Base-by-base conservation (phyloP, 2,888 invertebrate species). In the Horisme vitalbata region DNA sequence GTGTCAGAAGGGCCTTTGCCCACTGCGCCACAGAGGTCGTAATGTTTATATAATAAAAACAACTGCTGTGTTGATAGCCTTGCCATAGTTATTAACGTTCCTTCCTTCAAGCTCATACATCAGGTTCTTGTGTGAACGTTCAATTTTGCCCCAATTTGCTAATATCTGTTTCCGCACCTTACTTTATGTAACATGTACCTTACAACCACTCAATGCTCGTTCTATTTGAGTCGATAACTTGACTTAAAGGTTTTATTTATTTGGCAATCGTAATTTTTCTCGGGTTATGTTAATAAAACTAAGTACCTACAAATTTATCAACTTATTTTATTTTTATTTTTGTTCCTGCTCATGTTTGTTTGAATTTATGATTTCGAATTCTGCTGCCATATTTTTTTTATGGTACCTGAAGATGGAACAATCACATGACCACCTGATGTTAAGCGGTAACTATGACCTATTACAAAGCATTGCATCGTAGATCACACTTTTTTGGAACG, bases 141-240 rank as follows among this genome's bases (percentile, higher is more conserved):
- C 68, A 62, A 65, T 65, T 73, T 75, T 63, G 76, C 66, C 68
- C 78, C 71, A 72, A 79, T 76, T 82, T 79, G 75, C 67, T 67
- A 77, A 77, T 79, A 72, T 72, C 63, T 66, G 55, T 67, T 66
- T 65, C 68, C 72, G 63, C 69, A 61, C 68, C 70, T 68, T 55
- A 45, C 46, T 56, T 62, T 66, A 68, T 67, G 64, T 68, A 74
- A 71, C 58, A 51, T 61, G 33, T 47, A 53, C 49, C 28, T 46
- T n/a, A n/a, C n/a, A 49, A 44, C 31, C 27, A 39, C 46, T 49
- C 47, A 43, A 53, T 52, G 27, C 32, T 38, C 30, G 34, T 30
- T 39, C 24, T 44, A 44, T 55, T 45, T 50, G 33, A 32, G 20
- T 35, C 32, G 27, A 45, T 23, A 33, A 33, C 24, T 41, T 31